Conservation (phyloP, 2,113 vertebrate species). For the Rousettus leschenaultii region DNA sequence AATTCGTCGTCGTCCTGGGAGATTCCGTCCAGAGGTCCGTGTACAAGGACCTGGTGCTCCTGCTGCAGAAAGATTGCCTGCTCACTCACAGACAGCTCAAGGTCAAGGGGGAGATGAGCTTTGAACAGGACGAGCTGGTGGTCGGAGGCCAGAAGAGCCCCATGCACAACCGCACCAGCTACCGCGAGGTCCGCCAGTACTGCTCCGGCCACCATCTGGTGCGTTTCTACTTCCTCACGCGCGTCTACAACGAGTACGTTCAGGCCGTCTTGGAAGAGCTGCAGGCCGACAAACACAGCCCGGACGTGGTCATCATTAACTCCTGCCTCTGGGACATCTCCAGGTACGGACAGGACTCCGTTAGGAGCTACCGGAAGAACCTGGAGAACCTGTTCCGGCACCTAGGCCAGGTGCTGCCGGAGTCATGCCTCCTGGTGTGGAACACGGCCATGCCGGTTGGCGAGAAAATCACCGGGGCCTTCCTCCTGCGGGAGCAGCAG, state of each 20-base stretch:
- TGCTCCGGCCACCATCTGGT: conserved; percentile 84
- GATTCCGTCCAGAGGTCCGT: conserved; percentile 88
- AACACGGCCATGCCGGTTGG: conserved; percentile 89
- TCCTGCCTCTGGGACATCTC: conserved; percentile 93
- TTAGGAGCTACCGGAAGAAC: conserved; percentile 80
- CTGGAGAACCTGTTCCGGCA: conserved; percentile 80
- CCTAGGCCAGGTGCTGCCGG: conserved; percentile 76
- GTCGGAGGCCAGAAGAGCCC: conserved; percentile 73
- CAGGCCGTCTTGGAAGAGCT: conserved; percentile 84
- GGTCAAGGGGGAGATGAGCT: conserved; percentile 82
- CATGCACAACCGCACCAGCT: conserved; percentile 79
- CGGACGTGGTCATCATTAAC: conserved; percentile 87
- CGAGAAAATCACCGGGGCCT: conserved; percentile 78
- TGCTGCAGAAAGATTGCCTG: conserved; percentile 85
- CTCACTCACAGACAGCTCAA: conserved; percentile 82
- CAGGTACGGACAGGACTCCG: conserved; percentile 79
- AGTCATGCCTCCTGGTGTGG: conserved; percentile 86
- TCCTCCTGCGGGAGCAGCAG: conserved; percentile 73
- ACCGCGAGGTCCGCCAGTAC: conserved; percentile 88
- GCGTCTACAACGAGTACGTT: conserved; percentile 84
- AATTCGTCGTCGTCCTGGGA: conserved; percentile 87
- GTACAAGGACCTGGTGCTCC: conserved; percentile 90
- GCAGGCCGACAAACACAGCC: not conserved
- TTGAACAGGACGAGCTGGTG: conserved; percentile 84
- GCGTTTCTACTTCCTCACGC: conserved; percentile 90